Conservation (phyloP, 2,113 vertebrate genomes). For the Ptyas mucosa region DNA sequence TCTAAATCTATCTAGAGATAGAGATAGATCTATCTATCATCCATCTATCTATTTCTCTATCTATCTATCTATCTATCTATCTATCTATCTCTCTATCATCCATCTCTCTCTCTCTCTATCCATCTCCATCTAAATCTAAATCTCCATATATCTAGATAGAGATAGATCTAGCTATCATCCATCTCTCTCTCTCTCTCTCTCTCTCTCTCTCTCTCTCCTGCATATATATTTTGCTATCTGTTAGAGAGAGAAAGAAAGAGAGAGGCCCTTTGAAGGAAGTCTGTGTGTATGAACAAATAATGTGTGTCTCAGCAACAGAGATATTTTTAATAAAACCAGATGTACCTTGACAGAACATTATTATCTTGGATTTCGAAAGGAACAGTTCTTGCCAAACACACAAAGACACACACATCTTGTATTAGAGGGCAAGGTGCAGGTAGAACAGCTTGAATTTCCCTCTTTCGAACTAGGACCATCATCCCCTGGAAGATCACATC, state of each 20-base stretch:
- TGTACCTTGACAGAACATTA: not conserved
- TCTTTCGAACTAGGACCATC: not conserved
- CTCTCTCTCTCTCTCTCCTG: not conserved
- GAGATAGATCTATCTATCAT: too few species aligned
- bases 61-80: too few species aligned
- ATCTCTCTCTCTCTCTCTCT: not conserved
- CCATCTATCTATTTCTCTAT: too few species aligned
- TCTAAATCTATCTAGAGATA: too few species aligned
- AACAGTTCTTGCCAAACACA: not conserved
- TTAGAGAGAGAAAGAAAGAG: too few species aligned
- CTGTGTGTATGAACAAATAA: not conserved
- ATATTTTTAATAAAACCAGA: not conserved
- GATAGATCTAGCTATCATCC: too few species aligned
- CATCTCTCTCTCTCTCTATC: too few species aligned
- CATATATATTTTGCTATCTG: too few species aligned
- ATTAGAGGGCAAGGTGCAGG: not conserved
- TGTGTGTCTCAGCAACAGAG: not conserved
- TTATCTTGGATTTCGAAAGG: not conserved
- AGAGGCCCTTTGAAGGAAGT: not conserved
- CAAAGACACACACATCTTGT: not conserved
- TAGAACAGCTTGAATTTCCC: not conserved
- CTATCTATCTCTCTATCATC: too few species aligned
- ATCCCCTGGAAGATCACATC: not conserved
- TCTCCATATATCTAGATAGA: too few species aligned
- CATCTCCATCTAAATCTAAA: too few species aligned